Conservation (phyloP, 2,888 invertebrate species). For the Desoria tigrina region DNA sequence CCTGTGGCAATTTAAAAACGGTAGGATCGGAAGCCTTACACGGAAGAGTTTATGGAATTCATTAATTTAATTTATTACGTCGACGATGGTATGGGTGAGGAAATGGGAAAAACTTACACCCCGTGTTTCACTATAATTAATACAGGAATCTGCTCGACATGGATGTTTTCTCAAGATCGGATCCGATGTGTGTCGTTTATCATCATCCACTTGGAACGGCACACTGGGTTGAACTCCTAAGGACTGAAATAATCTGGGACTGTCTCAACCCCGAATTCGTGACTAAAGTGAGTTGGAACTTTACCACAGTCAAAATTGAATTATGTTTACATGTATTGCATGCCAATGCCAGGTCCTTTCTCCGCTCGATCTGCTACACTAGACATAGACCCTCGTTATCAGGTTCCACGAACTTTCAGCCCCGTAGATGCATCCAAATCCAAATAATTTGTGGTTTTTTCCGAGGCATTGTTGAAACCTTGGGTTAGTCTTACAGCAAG, state of each 20-base stretch:
- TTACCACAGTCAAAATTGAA: slow-evolving; percentile 24
- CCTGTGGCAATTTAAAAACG: too few relatives aligned
- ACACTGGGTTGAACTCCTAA: slow-evolving; percentile 57
- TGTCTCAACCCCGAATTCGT: slow-evolving; percentile 61
- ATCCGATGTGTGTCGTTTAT: slow-evolving; percentile 61
- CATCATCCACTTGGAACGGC: slow-evolving; percentile 55
- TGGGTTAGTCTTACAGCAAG: too few relatives aligned
- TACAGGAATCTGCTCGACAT: slow-evolving; percentile 60
- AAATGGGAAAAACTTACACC: too few relatives aligned
- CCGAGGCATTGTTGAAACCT: too few relatives aligned
- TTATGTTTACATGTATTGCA: slow-evolving; percentile 24
- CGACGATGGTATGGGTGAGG: too few relatives aligned
- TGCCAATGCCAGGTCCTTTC: neutral
- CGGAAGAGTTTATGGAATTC: too few relatives aligned
- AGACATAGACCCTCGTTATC: neutral
- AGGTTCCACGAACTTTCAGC: too few relatives aligned
- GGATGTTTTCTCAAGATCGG: slow-evolving; percentile 63
- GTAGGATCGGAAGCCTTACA: too few relatives aligned
- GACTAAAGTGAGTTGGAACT: slow-evolving; percentile 52
- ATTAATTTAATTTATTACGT: too few relatives aligned
- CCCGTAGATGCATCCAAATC: too few relatives aligned
- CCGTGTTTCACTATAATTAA: too few relatives aligned
- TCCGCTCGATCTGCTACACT: neutral
- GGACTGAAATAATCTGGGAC: slow-evolving; percentile 60
- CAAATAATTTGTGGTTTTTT: too few relatives aligned